phyloP scores from a whole-genome alignment of 2,797 vertebrate genomes.

The Poeciliopsis gracilis region DNA sequence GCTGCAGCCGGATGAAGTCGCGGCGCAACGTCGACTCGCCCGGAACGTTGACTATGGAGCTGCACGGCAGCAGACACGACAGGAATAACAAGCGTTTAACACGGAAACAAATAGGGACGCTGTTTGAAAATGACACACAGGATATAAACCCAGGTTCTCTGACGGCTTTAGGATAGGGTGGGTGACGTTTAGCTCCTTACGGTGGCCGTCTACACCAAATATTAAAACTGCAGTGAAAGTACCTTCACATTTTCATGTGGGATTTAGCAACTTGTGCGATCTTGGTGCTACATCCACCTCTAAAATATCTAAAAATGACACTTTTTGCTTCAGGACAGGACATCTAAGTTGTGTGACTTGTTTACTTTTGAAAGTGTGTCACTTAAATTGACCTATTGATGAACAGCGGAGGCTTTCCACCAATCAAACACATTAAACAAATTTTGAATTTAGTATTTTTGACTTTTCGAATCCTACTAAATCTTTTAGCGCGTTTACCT shows the following conservation, averaged over 20 bases:
- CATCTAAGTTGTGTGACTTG: neutral
- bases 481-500: conserved; percentile 63
- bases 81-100: neutral
- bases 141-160: neutral
- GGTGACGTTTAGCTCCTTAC: neutral
- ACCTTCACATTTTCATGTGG: neutral
- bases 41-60: conserved; percentile 91
- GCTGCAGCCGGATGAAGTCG: conserved; percentile 93
- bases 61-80: conserved; percentile 29
- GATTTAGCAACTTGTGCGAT: neutral
- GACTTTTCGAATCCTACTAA: neutral
- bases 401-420: neutral
- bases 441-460: no score
- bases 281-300: neutral
- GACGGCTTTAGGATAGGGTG: neutral
- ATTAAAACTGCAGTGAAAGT: neutral
- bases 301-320: neutral
- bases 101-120: neutral
- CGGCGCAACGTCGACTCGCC: conserved; percentile 91
- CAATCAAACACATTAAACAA: neutral
- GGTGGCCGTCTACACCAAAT: neutral
- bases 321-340: neutral
- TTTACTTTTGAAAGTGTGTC: neutral
- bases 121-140: neutral
- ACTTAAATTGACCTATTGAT: neutral